Evolutionary conservation across 2,888 invertebrate genomes (phyloP), one percentile per base, ranked within the genome.

Genomic region (Leptopilina myrica): DNA sequence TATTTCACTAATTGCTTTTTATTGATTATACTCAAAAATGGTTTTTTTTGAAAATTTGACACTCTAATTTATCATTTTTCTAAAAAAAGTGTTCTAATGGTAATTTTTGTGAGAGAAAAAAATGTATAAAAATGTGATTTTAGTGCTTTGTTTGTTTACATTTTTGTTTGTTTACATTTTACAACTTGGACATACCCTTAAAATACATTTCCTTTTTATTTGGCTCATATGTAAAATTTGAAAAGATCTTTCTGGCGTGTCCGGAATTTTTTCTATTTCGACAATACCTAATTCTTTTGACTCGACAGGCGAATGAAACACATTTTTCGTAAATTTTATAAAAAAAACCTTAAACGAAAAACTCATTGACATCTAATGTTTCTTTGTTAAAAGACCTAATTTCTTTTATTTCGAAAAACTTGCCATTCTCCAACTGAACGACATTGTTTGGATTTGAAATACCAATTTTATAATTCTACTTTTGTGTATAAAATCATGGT

Each of bases 201-300:
- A 12, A 46, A 67, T 46, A 67, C 67, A 67, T 20, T 67, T 67
- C 11, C 11, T 67, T 67, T 67, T 67, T 11, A 15, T 46, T 67
- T 9, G 46, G 15, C 15, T 12, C 40, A 67, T 67, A 9, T 14
- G 33, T 65, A 65, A 0, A 40, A n/a, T 46, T 46, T 46, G 49
- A 11, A 49, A n/a, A 67, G 49, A 46, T 15, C 4, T 46, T 20
- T 20, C 67, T 12, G 46, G 43, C 8, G 20, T 20, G n/a, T 9
- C n/a, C 20, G 20, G 46, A 1, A 46, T 49, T 15, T 67, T 11
- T 67, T 7, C 9, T 6, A 67, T 15, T 67, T 67, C 46, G 46
- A 20, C 15, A 5, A 49, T 67, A 11, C 67, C 20, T 11, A 67
- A 15, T 67, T 67, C 67, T 46, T 67, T 15, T 15, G 46, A 67